Base-by-base conservation (phyloP, 2,113 vertebrate genomes). In the Ailurus styani region DNA sequence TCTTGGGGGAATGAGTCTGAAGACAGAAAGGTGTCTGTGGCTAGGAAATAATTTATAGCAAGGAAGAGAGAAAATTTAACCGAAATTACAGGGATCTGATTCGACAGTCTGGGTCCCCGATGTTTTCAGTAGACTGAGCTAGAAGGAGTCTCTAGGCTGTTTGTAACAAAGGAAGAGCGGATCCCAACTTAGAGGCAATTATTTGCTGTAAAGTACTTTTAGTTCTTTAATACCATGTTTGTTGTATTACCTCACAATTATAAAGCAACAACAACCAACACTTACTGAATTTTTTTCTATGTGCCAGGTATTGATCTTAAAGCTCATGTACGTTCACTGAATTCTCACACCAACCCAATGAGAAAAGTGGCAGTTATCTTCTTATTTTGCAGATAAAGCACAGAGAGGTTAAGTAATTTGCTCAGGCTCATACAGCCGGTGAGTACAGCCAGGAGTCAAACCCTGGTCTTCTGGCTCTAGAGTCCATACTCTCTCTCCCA, bases 401-500 rank as follows among this genome's bases (percentile, higher is more conserved):
- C 42, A 50, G 20, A 73, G 62, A 77, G 21, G 13, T 72, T 66
- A 18, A 79, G 3, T 40, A 10, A 15, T 60, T 79, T 95, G 0
- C 10, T 52, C 25, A 52, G 6, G 25, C 34, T 68, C 62, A 75
- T 9, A 55, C 40, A 37, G 25, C 7, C 57, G 17, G 1, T 29
- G 55, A 34, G 31, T 62, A 7, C 20, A 55, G 45, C 45, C 25
- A 47, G 52, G 60, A 10, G 23, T 17, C 34, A 57, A 37, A 79
- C 25, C 23, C n/a, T 12, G 42, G 34, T 2, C 1, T 42, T 50
- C 50, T 6, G 31, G 27, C 18, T 23, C 34, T 31, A 72, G 31
- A 40, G 40, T 17, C 40, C 15, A 6, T 66, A 10, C 3, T 10
- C 5, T 45, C 2, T n/a, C 13, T 45, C 20, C 10, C 10, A 0